These are phyloP conservation scores for Lamprologus tigripictilis DNA, from an alignment of 2,113 vertebrate species.

Conservation along the genomic window DNA sequence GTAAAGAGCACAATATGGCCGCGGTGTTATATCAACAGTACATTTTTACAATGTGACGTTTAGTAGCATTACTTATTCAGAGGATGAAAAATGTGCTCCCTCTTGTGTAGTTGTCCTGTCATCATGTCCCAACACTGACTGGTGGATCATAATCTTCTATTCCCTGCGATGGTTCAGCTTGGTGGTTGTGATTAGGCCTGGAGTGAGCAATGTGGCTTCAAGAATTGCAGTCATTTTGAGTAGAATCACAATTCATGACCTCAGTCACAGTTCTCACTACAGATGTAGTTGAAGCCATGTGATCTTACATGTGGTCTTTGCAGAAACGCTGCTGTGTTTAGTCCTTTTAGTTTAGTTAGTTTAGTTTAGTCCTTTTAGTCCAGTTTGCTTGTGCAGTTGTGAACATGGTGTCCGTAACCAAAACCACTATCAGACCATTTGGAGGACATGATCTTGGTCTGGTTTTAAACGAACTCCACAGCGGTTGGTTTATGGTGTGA, in stretches of 20 bases:
- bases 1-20: neutral
- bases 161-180: neutral
- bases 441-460: neutral
- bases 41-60: neutral
- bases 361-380: neutral
- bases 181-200: neutral
- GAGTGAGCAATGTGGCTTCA: neutral
- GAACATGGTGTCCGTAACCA: neutral
- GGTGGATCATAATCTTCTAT: neutral
- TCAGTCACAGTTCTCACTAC: neutral
- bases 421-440: neutral
- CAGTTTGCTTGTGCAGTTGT: neutral
- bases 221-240: neutral
- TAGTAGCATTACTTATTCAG: neutral
- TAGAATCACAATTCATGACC: neutral
- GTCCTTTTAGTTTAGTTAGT: too few species aligned
- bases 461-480: neutral
- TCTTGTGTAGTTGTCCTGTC: neutral
- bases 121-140: neutral
- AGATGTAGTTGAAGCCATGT: neutral
- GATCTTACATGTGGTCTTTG: neutral
- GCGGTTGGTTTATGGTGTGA: neutral
- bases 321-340: neutral
- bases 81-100: neutral
- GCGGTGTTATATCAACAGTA: neutral